phyloP scores from a whole-genome alignment of 2,113 vertebrate genomes.

The Nothobranchius furzeri region DNA sequence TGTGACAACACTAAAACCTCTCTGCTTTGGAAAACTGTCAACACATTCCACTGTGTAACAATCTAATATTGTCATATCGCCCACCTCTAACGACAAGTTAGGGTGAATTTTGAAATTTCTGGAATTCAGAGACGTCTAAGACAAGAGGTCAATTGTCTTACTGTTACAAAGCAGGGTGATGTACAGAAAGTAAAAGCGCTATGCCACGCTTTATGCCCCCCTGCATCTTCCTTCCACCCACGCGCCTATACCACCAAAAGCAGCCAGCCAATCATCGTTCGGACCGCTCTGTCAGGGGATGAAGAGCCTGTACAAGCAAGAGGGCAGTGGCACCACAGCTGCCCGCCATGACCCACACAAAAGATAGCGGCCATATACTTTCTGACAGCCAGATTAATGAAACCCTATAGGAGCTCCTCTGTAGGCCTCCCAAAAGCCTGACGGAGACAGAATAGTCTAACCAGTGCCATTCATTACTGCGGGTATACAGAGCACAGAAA shows the following conservation, averaged over 20 bases:
- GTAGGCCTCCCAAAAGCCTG: constrained; percentile 76
- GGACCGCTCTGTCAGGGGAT: constrained; percentile 53
- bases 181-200: constrained; percentile 37
- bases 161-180: constrained; percentile 45
- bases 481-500: constrained; percentile 69
- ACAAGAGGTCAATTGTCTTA: constrained; percentile 46
- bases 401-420: constrained; percentile 75
- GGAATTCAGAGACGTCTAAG: constrained; percentile 51
- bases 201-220: constrained; percentile 46
- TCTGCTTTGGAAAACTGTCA: too few species aligned
- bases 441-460: constrained; percentile 80
- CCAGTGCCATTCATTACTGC: constrained; percentile 78
- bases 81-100: background rate
- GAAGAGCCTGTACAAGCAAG: constrained; percentile 50
- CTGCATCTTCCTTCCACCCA: constrained; percentile 36
- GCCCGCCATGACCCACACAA: constrained; percentile 73
- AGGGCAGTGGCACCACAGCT: constrained; percentile 70
- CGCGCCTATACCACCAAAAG: constrained; percentile 33
- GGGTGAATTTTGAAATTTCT: constrained; percentile 36
- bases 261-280: constrained; percentile 30
- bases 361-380: constrained; percentile 75
- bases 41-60: too few species aligned
- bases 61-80: too few species aligned
- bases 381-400: constrained; percentile 78
- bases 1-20: too few species aligned